Evolutionary conservation across 2,888 invertebrate species (phyloP).

Genomic region (Dasysyrphus tricinctus): DNA sequence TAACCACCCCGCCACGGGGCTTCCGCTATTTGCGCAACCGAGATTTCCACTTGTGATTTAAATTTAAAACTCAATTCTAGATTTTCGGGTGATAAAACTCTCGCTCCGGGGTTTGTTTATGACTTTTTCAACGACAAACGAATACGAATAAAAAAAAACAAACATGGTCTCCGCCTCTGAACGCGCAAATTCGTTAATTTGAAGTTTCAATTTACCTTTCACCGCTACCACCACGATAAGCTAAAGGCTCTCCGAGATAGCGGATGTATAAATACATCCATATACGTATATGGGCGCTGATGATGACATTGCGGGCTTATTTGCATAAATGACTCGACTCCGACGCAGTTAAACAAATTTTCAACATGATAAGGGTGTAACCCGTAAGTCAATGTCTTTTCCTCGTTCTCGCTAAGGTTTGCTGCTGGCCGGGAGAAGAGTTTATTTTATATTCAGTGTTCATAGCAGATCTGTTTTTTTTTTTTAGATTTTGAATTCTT

Average conservation of each 20-base stretch:
- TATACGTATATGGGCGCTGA: conserved; percentile 40
- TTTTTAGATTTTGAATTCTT: conserved; percentile 23
- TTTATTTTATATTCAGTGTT: conserved; percentile 74
- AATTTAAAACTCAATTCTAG: conserved; percentile 43
- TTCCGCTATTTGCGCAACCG: background rate
- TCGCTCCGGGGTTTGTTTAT: conserved; percentile 66
- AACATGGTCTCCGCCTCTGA: conserved; percentile 60
- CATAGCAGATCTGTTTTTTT: conserved; percentile 35
- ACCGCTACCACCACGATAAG: conserved; percentile 40
- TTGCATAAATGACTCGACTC: conserved; percentile 75
- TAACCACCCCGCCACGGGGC: background rate
- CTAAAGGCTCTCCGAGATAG: conserved; percentile 29
- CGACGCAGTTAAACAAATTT: conserved; percentile 76
- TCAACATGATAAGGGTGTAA: conserved; percentile 76
- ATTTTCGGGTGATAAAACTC: conserved; percentile 66
- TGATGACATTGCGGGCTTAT: conserved; percentile 74
- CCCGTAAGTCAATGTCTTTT: conserved; percentile 75
- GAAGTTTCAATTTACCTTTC: conserved; percentile 75
- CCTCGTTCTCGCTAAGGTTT: conserved; percentile 23
- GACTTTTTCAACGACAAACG: conserved; percentile 15
- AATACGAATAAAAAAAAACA: conserved; percentile 25
- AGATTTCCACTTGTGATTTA: conserved; percentile 27
- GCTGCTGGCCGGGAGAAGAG: conserved; percentile 44
- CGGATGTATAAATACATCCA: background rate
- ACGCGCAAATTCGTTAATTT: conserved; percentile 74